Base-by-base conservation (phyloP, 2,113 vertebrate species). In the Lepus europaeus region DNA sequence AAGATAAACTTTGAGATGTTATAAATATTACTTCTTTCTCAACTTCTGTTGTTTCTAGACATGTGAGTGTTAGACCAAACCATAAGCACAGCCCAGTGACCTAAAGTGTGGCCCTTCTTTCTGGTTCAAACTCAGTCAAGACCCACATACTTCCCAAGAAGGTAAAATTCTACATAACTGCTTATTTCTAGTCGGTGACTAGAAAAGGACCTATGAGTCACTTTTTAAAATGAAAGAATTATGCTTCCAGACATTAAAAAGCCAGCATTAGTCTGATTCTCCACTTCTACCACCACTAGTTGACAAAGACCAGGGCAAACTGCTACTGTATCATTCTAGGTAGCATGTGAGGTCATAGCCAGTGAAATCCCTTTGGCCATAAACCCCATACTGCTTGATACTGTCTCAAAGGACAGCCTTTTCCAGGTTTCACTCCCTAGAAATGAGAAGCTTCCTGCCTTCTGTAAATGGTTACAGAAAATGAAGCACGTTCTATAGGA, bases 11-110 rank as follows among this genome's bases (percentile, higher is more conserved):
- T 91, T 59, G 72, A 27, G 9, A 74, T 72, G 85, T 78, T 56
- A 72, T 69, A 78, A 96, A 56, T 74, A 53, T 31, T 20, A 61
- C 74, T 59, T 73, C 63, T 88, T 93, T 82, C 45, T 91, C 70
- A 31, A 1, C 14, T 92, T 10, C n/a, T 70, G 23, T 11, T 93
- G 33, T 17, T 92, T 88, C 72, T 83, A 76, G 68, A 51, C 89
- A 23, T 89, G 45, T 31, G 76, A 83, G 61, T 51, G 36, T 11
- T 77, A 77, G 36, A 70, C 39, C 84, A 90, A 90, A 79, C 45
- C 56, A 73, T 25, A 79, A 64, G 66, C 10, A 56, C 33, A 94
- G 22, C 22, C 88, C 66, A 17, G 9, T 27, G 14, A 74, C 81
- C 78, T 33, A 33, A 82, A 87, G 68, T 51, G 0, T n/a, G 20